Base-by-base conservation (phyloP, 2,113 vertebrate species). In the Chaetorhynchus papuensis region DNA sequence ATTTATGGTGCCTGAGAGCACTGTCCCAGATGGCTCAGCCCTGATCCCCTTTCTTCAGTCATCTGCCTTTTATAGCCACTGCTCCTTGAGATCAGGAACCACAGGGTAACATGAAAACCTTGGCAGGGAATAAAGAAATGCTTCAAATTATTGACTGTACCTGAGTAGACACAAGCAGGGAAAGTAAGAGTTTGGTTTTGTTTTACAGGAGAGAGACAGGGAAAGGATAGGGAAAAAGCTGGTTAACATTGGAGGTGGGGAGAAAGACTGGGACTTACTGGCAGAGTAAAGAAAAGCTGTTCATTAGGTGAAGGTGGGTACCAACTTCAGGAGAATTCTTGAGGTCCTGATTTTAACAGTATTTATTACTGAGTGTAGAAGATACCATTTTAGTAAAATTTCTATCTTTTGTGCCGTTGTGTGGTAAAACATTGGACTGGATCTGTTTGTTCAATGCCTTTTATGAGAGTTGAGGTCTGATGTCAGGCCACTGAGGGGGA, bases 121-220 rank as follows among this genome's bases (percentile, higher is more conserved):
- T 74, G 90, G n/a, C 71, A 27, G 14, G 27, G 50, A 69, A 22
- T 77, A 60, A 85, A 75, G 80, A 89, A 70, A 31, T 39, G 41
- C 60, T 64, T 70, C 44, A 6, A 16, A 59, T 33, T 35, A 19
- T 52, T 0, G 0, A 17, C n/a, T 56, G 37, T 28, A 24, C 0
- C 0, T 19, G 59, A 90, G 44, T 28, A 49, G 63, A 42, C 35
- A 45, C 57, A 82, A 65, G 66, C 27, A 37, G 47, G 61, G 28
- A 50, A 44, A 23, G 39, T 2, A 16, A 30, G 18, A 2, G 14
- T 31, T 85, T 30, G 17, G 19, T 33, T 9, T 13, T 52, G 23
- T 49, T 83, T 90, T 65, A 41, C 63, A 42, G 61, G 59, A 37
- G 60, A 44, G 82, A 50, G 83, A 35, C 2, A 4, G 30, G 26